Evolutionary conservation across 2,797 vertebrate species (phyloP), one percentile per base, ranked within the genome.

Genomic region (Alexandromys oeconomus): DNA sequence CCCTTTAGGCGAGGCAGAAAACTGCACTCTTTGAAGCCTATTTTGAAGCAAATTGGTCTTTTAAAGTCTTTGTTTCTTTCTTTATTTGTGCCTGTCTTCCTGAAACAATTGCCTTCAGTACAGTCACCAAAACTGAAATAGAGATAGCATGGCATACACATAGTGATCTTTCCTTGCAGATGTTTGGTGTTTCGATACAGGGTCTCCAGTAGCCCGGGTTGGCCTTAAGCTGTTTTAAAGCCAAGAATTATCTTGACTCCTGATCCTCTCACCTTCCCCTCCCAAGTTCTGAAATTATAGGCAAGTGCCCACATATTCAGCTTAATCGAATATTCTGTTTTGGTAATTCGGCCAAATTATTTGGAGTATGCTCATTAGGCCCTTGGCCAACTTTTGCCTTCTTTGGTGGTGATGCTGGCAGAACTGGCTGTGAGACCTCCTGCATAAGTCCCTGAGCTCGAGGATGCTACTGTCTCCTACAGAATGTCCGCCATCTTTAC

Each of bases 31-130:
- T 93, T 63, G 74, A 67, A 86, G 74, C 31, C 29, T 59, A 9
- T n/a, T 21, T 87, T 80, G 48, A 77, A 93, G n/a, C 69, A 90
- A 77, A 27, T 63, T 76, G 34, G 31, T 84, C 85, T 92, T 96
- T 59, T 80, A 21, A 27, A 82, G 46, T 6, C 29, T 71, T 61
- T 48, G 1, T 65, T 79, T 61, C 59, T 48, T 34, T 80, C 88
- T 90, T 3, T 77, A 43, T 63, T 89, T 92, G 19, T 94, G 61
- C 21, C 89, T 91, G 48, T 12, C 6, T 88, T 88, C 48, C 13
- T 76, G 15, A 95, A 96, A 71, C 77, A 79, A 23, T 43, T 63
- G 81, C n/a, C 78, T 67, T 74, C 5, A 11, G 34, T 73, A 61
- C 46, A 76, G 29, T 46, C 9, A 29, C 37, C 63, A n/a, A 9